Evolutionary conservation across 30 jellyfish, hydroid and myxozoan genomes (phyloP), one percentile per base, ranked within the genome.

Genomic region (Hydra vulgaris): DNA sequence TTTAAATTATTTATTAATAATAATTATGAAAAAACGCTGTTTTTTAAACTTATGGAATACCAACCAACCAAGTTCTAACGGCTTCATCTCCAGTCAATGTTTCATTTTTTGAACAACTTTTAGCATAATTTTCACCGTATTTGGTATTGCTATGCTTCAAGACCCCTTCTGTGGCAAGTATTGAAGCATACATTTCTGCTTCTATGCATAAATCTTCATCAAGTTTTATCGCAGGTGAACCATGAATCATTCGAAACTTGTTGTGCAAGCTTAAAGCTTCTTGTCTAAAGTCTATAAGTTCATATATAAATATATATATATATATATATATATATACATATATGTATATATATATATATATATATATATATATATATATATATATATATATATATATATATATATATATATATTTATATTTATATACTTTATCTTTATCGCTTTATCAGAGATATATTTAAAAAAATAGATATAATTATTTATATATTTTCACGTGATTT

Each of bases 1-100:
- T 23, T 27, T 20, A 20, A 71, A 23, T 0, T 15, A 69, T 69
- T 69, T 8, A 21, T 69, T 69, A 8, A 20, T 21, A 56, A 56
- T 16, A 68, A 26, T 8, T 25, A 20, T 17, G 27, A 20, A 71
- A 17, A 27, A 40, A n/a, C n/a, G n/a, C n/a, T n/a, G n/a, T n/a
- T n/a, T n/a, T n/a, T n/a, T n/a, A n/a, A n/a, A n/a, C 12, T 40
- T 5, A 40, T 40, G 12, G 61, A 12, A 40, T 40, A 40, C 61
- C 61, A 40, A n/a, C n/a, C n/a, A n/a, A n/a, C 99, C 99, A 93
- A 54, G 80, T 88, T 55, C 89, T 82, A 18, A 94, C 88, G 18
- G 96, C 99, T 71, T 94, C 99, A 25, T 85, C 95, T 54, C 95
- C 99, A 15, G 89, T 74, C 99, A 94, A 84, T 73, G 88, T 88